phyloP scores from a whole-genome alignment of 2,113 vertebrate species.

The Boleophthalmus pectinirostris region DNA sequence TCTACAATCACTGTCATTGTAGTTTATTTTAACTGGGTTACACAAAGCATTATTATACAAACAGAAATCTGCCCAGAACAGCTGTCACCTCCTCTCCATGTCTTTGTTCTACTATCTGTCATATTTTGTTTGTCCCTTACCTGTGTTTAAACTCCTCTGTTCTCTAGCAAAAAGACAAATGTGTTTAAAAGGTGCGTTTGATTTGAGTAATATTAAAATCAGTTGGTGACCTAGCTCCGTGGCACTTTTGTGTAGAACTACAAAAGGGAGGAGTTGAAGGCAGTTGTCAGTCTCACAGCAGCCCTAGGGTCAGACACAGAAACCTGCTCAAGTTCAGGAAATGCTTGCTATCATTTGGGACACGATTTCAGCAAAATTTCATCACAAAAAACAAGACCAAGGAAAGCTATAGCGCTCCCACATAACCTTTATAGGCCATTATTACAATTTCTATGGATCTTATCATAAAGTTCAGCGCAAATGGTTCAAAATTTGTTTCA shows the following conservation, averaged over 20 bases:
- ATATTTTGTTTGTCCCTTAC: conserved; percentile 8
- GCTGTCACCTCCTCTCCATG: conserved; percentile 5
- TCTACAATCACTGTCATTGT: conserved; percentile 14
- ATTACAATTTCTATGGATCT: conserved; percentile 1
- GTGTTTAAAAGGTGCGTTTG: conserved; percentile 30
- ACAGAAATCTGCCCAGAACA: conserved; percentile 23
- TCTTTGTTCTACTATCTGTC: conserved; percentile 30
- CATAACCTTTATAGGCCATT: conserved; percentile 13
- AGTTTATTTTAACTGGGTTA: conserved; percentile 15
- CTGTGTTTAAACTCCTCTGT: conserved; percentile 29
- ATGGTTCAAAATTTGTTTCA: not conserved
- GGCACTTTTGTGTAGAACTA: conserved; percentile 15
- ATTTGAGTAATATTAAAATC: conserved; percentile 41
- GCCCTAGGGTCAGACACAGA: conserved; percentile 39
- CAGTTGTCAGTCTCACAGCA: conserved; percentile 15
- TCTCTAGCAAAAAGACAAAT: conserved; percentile 24
- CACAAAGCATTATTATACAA: conserved; percentile 20
- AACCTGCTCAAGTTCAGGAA: conserved; percentile 33
- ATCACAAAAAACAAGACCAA: conserved; percentile 46
- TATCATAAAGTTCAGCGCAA: conserved; percentile 1
- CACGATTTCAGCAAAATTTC: conserved; percentile 55
- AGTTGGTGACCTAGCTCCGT: conserved; percentile 27
- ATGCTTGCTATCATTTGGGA: conserved; percentile 32
- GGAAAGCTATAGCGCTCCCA: conserved; percentile 21
- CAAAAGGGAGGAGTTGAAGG: conserved; percentile 14